phyloP scores from a whole-genome alignment of 2,888 invertebrate species.

The Metalampra italica region DNA sequence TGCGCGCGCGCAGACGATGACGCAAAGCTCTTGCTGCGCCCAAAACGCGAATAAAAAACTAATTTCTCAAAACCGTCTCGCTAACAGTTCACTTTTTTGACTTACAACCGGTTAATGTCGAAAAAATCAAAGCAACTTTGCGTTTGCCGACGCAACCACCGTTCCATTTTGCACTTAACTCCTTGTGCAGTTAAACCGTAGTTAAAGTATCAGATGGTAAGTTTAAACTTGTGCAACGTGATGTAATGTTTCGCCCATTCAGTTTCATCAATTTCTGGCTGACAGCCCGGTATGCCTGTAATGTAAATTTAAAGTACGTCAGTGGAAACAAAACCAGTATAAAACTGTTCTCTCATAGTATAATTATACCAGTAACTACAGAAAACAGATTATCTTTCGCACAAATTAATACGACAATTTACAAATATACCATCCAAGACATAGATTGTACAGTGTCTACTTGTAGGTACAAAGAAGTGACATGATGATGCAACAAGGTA shows the following conservation, averaged over 20 bases:
- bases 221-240: background rate
- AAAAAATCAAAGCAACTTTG: conserved; percentile 15
- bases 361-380: no score
- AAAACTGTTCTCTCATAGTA: no score
- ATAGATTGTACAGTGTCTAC: no score
- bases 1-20: conserved; percentile 65
- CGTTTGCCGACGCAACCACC: conserved; percentile 6
- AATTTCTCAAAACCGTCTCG: conserved; percentile 13
- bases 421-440: no score
- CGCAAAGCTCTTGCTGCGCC: conserved; percentile 46
- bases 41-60: conserved; percentile 28
- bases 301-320: no score
- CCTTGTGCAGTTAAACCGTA: background rate
- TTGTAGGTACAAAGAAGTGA: no score
- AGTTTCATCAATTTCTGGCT: background rate
- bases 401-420: no score
- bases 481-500: no score
- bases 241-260: background rate
- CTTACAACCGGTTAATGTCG: conserved; percentile 34
- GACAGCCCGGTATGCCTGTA: background rate
- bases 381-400: no score
- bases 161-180: conserved; percentile 16
- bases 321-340: no score
- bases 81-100: conserved; percentile 37
- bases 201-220: background rate